Percentiles rank a stretch among this genome's conserved stretches.
phyloP scores from a whole-genome alignment of 2,113 vertebrate genomes.

The Cyprinodon tularosa region DNA sequence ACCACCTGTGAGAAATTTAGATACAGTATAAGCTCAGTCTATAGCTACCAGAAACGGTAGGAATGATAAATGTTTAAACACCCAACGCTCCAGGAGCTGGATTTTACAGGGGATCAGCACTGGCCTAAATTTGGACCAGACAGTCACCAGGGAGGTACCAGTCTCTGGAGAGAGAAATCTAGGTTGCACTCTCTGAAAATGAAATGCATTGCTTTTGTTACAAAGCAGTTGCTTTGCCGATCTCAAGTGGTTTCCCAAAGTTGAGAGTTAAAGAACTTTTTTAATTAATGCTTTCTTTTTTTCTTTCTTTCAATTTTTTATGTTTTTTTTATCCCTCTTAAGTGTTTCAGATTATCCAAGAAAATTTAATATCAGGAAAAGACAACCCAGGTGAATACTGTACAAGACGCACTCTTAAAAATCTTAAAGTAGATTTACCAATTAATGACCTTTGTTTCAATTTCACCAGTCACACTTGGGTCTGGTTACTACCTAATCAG shows the following conservation, averaged over 20 bases:
- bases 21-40: constrained; percentile 39
- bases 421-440: neutral
- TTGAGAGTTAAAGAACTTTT: constrained; percentile 45
- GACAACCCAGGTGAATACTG: neutral
- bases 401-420: too few species aligned
- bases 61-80: constrained; percentile 71
- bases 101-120: constrained; percentile 62
- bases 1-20: constrained; percentile 44
- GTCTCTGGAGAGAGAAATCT: constrained; percentile 62
- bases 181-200: constrained; percentile 48
- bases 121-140: constrained; percentile 64
- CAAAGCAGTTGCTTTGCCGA: constrained; percentile 29
- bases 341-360: constrained; percentile 9
- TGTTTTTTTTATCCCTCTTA: neutral
- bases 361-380: neutral
- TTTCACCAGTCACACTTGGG: neutral
- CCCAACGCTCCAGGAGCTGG: constrained; percentile 53
- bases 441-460: neutral
- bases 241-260: constrained; percentile 57
- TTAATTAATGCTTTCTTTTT: constrained; percentile 53
- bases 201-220: constrained; percentile 39
- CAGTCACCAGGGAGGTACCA: constrained; percentile 60
- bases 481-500: neutral
- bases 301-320: neutral
- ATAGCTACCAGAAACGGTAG: constrained; percentile 36